Evolutionary conservation across 2,797 vertebrate species (phyloP), one percentile per base, ranked within the genome.

Genomic region (Trichosurus vulpecula): DNA sequence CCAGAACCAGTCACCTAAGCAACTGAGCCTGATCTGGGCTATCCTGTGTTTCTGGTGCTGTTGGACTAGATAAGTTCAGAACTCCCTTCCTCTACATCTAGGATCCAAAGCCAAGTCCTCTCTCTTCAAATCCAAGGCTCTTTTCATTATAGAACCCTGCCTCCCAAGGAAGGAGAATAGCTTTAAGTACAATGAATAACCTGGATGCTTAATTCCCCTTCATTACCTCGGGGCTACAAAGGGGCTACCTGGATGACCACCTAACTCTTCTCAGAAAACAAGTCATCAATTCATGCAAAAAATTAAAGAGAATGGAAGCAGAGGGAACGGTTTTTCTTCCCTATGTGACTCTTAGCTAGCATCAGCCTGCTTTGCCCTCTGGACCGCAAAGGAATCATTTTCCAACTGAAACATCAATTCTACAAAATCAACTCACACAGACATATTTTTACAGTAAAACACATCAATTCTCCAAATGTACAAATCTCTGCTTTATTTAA

Each of bases 401-500:
- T 41, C 66, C 66, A 74, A 74, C 6, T 22, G 66, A 74, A 74
- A 74, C 66, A 74, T 74, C 66, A 74, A 41, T n/a, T 41, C 35
- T 22, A 41, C 35, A 74, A 74, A 16, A n/a, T 74, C 35, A n/a
- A 41, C 61, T 74, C 31, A 22, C 19, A 41, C 2, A 5, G n/a
- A 74, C 6, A 74, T 41, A 74, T 9, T 41, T 74, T 41, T 41
- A 0, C n/a, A 74, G n/a, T 74, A 91, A 91, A 93, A 57, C 30
- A 52, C 0, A 31, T 74, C n/a, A 25, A 41, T 51, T 93, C 54
- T 51, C 91, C 56, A 91, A 94, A 91, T 53, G 16, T 27, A 90
- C 6, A 92, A 91, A 81, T 51, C 35, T 93, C 54, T 94, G 87
- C 87, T 95, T 95, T 90, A 94, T 51, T 27, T 93, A 92, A 74